Evolutionary conservation across 2,888 invertebrate genomes (phyloP), one percentile per base, ranked within the genome.

Genomic region (Drosophila diplacantha): DNA sequence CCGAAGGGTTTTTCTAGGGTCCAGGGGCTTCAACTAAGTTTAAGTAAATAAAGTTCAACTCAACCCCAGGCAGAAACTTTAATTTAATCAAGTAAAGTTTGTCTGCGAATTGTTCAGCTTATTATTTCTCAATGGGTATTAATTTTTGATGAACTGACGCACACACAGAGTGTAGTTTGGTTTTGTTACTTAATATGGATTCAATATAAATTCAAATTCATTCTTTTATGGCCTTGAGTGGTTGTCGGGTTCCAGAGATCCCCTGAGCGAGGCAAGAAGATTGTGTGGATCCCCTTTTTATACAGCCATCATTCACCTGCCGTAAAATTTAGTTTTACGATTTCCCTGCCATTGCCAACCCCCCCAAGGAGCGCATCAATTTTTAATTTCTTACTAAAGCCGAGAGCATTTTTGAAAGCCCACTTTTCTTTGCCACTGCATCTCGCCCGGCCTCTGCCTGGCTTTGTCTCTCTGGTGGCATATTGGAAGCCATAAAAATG

Each of bases 401-500:
- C 41, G 31, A 39, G 51, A 31, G 29, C 38, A 38, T 57, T 66
- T 41, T 50, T 57, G 50, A 55, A 41, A 35, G 32, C 14, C 56
- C 12, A 64, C 49, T 43, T 56, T 35, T 56, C 31, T 43, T 43
- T 3, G 35, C 12, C 31, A 1, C 24, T 24, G 41, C 39, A 39
- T 6, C 39, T 35, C 35, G 35, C 9, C 35, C 16, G 16, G 38
- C 12, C 11, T n/a, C 22, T 5, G 39, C 0, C 16, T 5, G 8
- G 8, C 14, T 29, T 44, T 44, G 44, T 44, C 29, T 18, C 54
- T 26, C 46, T 16, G 24, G 41, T 31, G 41, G 41, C 46, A 47
- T 65, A 65, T 55, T 55, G 56, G 22, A 56, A 66, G 66, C 37
- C 64, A 66, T 64, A 56, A 64, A 64, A 64, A 66, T 66, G 64